These are phyloP conservation scores for Caretta caretta DNA, from an alignment of 2,113 vertebrate species.

Conservation along the genomic window DNA sequence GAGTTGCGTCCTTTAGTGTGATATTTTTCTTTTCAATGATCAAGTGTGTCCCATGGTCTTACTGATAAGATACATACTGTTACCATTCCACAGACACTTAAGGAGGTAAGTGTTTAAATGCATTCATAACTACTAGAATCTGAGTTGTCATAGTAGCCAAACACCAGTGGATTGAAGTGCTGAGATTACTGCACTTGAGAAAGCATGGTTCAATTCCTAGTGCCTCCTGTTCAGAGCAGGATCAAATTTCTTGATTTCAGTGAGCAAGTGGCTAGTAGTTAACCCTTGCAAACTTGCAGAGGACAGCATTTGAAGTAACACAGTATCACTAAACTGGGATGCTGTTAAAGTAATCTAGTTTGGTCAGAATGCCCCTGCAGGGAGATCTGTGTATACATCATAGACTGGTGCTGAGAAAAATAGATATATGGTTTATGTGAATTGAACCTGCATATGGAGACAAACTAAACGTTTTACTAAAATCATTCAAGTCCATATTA, in stretches of 20 bases:
- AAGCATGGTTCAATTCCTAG: neutral
- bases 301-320: conserved; percentile 43
- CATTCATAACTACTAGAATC: neutral
- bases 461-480: neutral
- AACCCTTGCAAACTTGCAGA: conserved; percentile 36
- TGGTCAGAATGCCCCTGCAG: conserved; percentile 58
- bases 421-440: conserved; percentile 44
- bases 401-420: neutral
- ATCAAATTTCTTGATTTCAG: neutral
- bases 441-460: conserved; percentile 21
- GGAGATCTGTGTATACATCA: conserved; percentile 46
- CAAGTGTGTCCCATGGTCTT: neutral
- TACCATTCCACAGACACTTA: neutral
- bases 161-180: neutral
- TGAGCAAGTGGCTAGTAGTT: conserved; percentile 4
- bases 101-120: neutral
- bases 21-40: neutral
- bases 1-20: neutral
- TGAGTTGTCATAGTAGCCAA: neutral
- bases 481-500: neutral
- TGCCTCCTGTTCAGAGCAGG: neutral
- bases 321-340: conserved; percentile 37
- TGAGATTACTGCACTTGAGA: neutral
- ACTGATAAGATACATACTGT: neutral
- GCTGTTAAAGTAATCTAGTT: conserved; percentile 46